Base-by-base conservation (phyloP, 2,888 invertebrate species). In the Eupithecia exiguata region DNA sequence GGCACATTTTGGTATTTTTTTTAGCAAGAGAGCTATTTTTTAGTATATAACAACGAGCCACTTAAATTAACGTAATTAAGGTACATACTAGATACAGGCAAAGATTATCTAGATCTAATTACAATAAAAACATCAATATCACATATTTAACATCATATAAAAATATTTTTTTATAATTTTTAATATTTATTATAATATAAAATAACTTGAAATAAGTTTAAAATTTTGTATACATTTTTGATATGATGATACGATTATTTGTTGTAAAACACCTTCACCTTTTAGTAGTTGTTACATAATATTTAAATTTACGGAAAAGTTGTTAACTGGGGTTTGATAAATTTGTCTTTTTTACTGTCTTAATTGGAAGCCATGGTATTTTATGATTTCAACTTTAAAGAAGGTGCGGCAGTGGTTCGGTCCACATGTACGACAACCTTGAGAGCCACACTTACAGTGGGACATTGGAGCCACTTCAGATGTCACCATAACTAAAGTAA, bases 1-100 rank as follows among this genome's bases (percentile, higher is more conserved):
- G 78, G 80, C 78, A 80, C 80, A 76, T 74, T 75, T 69, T 77
- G 75, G 70, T 76, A 35, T n/a, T 71, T 36, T 71, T 35, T 69
- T 74, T 5, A 76, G 71, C 30, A 74, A 77, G 79, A 80, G 78
- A 79, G 79, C 80, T 77, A 67, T 46, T 67, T 58, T 58, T 58
- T 58, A 53, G 49, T 53, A 46, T n/a, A 49, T n/a, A 9, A 35
- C 7, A 5, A 58, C 58, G 10, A 30, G 61, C 6, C 30, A 5
- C 30, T 16, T 61, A 25, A 61, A 4, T 25, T 61, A 30, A 2
- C 6, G 9, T 4, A 9, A 61, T 25, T 61, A 14, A 30, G 36
- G 18, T 62, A 38, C 10, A 25, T 30, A n/a, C 63, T 18, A 36
- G 61, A 61, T 61, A 21, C 49, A 58, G 25, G 9, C 58, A 58